Evolutionary conservation across 2,888 invertebrate genomes (phyloP).

Genomic region (Drosophila barbarae): DNA sequence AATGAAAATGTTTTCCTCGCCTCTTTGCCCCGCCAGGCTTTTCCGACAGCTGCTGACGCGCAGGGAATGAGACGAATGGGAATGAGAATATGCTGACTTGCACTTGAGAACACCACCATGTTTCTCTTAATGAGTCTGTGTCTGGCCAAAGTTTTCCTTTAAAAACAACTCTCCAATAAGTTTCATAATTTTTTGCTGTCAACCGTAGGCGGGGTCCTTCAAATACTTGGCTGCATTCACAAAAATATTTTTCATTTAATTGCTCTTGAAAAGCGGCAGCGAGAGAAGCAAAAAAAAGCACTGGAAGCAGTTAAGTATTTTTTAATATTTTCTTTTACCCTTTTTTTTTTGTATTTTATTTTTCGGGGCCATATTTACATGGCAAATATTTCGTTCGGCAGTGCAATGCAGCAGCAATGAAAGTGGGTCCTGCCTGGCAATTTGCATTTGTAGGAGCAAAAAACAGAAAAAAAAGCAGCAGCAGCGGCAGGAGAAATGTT

Average conservation of each 20-base stretch:
- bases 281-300: not conserved
- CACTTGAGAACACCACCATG: constrained; percentile 24
- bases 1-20: constrained; percentile 48
- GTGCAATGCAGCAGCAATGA: constrained; percentile 31
- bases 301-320: constrained; percentile 22
- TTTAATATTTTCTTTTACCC: constrained; percentile 10
- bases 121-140: constrained; percentile 38
- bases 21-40: constrained; percentile 5
- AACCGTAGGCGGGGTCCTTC: constrained; percentile 28
- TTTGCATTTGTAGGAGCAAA: constrained; percentile 49
- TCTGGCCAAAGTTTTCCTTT: constrained; percentile 13
- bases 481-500: constrained; percentile 16
- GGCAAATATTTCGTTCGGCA: constrained; percentile 60
- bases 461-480: constrained; percentile 1
- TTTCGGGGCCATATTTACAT: constrained; percentile 58
- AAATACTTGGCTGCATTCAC: constrained; percentile 45
- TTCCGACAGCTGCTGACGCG: constrained; percentile 26
- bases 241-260: constrained; percentile 72
- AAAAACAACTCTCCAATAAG: constrained; percentile 27
- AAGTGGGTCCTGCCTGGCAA: constrained; percentile 37
- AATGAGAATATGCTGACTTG: constrained; percentile 19
- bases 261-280: constrained; percentile 56
- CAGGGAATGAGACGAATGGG: constrained; percentile 6
- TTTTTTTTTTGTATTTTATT: constrained; percentile 7
- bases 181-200: constrained; percentile 43